Evolutionary conservation across 2,888 invertebrate genomes (phyloP).

Genomic region (Drosophila picticornis): DNA sequence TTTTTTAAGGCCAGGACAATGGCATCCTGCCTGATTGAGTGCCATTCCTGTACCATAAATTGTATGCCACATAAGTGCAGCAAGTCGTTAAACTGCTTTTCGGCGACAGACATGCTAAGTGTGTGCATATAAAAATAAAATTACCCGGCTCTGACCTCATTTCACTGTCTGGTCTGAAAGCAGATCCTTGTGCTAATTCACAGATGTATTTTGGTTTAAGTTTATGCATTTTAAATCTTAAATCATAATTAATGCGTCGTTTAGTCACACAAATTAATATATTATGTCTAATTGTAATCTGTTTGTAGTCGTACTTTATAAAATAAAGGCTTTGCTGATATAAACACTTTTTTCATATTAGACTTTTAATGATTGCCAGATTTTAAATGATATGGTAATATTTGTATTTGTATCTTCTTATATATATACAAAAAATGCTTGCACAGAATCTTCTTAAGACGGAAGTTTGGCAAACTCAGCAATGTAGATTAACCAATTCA

Average conservation of each 20-base stretch:
- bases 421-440: not conserved
- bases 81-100: slow-evolving; percentile 46
- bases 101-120: slow-evolving; percentile 20
- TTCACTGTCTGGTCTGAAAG: slow-evolving; percentile 20
- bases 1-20: slow-evolving; percentile 30
- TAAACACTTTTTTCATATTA: not conserved
- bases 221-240: not conserved
- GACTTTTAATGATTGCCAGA: not conserved
- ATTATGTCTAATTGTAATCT: not conserved
- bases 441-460: not conserved
- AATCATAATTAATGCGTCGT: no score
- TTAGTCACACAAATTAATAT: not conserved
- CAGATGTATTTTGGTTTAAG: not conserved
- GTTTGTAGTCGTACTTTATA: not conserved
- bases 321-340: not conserved
- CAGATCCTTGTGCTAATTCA: not conserved
- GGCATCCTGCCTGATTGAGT: slow-evolving; percentile 67
- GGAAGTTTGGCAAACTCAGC: no score
- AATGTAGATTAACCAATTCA: no score
- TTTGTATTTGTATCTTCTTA: not conserved
- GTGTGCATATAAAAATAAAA: slow-evolving; percentile 6
- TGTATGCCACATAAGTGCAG: slow-evolving; percentile 31
- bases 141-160: slow-evolving; percentile 37
- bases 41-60: slow-evolving; percentile 61
- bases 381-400: not conserved